Percentiles rank a stretch among this genome's conserved stretches.
Evolutionary conservation across 2,888 invertebrate species (phyloP).

Genomic region (Parelbella ahira): DNA sequence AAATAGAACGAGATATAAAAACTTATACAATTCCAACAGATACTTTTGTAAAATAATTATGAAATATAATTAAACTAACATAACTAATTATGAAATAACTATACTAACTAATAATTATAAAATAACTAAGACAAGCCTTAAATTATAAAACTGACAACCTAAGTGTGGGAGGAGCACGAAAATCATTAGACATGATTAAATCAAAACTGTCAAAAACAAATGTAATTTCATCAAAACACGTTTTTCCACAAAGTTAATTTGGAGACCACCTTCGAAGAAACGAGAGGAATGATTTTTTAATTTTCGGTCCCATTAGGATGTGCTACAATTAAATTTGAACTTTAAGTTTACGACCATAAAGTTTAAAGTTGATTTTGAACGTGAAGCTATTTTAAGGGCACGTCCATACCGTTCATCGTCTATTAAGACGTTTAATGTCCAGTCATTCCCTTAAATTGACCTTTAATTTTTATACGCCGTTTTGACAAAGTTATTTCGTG

Average conservation of each 20-base stretch:
- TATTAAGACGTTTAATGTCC: conserved; percentile 43
- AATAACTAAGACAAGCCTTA: too few relatives aligned
- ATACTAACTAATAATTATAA: too few relatives aligned
- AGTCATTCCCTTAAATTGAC: conserved; percentile 49
- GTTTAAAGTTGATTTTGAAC: background rate
- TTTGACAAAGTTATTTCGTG: conserved; percentile 27
- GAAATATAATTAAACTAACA: too few relatives aligned
- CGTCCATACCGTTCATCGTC: conserved; percentile 16
- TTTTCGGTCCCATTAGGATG: background rate
- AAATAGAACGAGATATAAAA: too few relatives aligned
- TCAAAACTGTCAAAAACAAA: conserved; percentile 28
- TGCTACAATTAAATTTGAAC: background rate
- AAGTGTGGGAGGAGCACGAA: background rate
- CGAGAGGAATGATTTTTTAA: conserved; percentile 19
- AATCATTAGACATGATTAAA: conserved; percentile 22
- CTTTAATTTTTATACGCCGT: conserved; percentile 47
- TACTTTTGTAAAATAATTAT: too few relatives aligned
- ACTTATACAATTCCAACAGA: too few relatives aligned
- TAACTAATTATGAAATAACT: too few relatives aligned
- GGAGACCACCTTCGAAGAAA: conserved; percentile 18
- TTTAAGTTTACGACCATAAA: background rate
- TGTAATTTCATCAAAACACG: conserved; percentile 24
- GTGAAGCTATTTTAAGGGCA: conserved; percentile 16
- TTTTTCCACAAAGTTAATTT: conserved; percentile 24
- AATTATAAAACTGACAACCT: too few relatives aligned